These are phyloP conservation scores for Plectropomus leopardus DNA, from an alignment of 2,113 vertebrate genomes.

Conservation along the genomic window DNA sequence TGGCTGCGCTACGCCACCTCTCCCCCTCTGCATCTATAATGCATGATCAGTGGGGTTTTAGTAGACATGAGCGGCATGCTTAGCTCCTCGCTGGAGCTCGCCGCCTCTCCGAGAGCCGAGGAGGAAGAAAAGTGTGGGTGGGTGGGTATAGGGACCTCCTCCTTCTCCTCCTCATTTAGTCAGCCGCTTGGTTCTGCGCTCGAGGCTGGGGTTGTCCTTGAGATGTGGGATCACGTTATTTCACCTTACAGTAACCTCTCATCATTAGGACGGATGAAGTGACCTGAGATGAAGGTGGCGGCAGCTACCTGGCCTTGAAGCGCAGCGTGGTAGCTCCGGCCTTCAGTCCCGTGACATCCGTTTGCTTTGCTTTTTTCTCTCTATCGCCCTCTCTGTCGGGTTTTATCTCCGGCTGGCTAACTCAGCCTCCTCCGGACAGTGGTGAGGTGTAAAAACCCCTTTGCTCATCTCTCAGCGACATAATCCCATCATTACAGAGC, in stretches of 20 bases:
- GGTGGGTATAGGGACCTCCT: constrained; percentile 18
- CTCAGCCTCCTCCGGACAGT: constrained; percentile 51
- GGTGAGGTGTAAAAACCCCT: constrained; percentile 60
- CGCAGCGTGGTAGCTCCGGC: constrained; percentile 11
- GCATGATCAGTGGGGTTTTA: constrained; percentile 68
- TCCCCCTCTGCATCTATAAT: constrained; percentile 79
- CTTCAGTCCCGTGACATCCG: constrained; percentile 33
- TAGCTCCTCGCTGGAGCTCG: constrained; percentile 44
- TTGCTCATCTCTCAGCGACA: constrained; percentile 68
- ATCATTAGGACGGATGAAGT: constrained; percentile 49
- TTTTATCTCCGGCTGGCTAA: constrained; percentile 4
- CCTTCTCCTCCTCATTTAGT: constrained; percentile 59
- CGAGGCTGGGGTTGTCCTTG: constrained; percentile 62
- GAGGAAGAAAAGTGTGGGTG: constrained; percentile 31
- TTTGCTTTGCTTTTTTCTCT: constrained; percentile 18
- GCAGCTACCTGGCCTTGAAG: constrained; percentile 43
- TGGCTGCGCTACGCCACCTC: constrained; percentile 47
- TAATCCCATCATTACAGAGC: constrained; percentile 79
- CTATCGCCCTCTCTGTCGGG: not conserved
- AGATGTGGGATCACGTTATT: constrained; percentile 41
- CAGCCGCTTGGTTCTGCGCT: constrained; percentile 31
- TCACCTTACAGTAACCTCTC: constrained; percentile 59
- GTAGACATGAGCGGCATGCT: constrained; percentile 73
- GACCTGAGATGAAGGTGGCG: constrained; percentile 39
- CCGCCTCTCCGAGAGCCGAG: constrained; percentile 35